Evolutionary conservation across 2,797 vertebrate genomes (phyloP), one percentile per base, ranked within the genome.

Genomic region (Chromobotia macracanthus): DNA sequence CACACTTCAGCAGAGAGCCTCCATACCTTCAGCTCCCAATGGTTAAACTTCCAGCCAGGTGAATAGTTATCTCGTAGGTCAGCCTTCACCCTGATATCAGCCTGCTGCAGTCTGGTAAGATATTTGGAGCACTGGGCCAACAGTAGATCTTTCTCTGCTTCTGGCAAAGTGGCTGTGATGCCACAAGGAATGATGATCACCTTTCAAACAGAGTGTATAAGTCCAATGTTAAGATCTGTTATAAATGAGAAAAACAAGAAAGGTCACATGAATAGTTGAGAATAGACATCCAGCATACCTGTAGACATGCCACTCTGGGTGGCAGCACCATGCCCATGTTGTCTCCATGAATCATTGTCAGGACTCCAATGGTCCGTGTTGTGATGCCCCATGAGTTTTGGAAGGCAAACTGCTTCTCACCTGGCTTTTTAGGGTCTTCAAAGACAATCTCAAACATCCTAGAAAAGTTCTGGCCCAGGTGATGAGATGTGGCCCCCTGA

Each of bases 1-100:
- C 38, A 41, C 19, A 2, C 11, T 25, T 16, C 8, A 31, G 31
- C 38, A 12, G 6, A 72, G 3, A 77, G 56, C 18, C 50, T 16
- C 9, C 31, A 44, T 87, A 98, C 98, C 96, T 99, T 99, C 28
- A 99, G 94, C 82, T 99, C 98, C 98, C 98, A 99, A 89, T 99
- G 97, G 86, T 99, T 99, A 91, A 99, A 99, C 80, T 99, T 99
- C 98, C 98, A 99, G 1, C 98, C 98, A 19, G 98, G 98, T 13
- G 97, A 99, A 83, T 99, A 99, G 90, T 99, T 99, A 79, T 99
- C 98, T 79, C 98, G 87, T 48, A 94, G 68, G 87, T 99, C 98
- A 7, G 87, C 86, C 76, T 93, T 93, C 6, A 94, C 96, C 44
- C 97, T 93, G 79, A 99, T 19, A 8, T 88, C 91, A 11, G 85